These are phyloP conservation scores for Leucozona laternaria DNA, from an alignment of 2,888 invertebrate genomes.

Conservation along the genomic window DNA sequence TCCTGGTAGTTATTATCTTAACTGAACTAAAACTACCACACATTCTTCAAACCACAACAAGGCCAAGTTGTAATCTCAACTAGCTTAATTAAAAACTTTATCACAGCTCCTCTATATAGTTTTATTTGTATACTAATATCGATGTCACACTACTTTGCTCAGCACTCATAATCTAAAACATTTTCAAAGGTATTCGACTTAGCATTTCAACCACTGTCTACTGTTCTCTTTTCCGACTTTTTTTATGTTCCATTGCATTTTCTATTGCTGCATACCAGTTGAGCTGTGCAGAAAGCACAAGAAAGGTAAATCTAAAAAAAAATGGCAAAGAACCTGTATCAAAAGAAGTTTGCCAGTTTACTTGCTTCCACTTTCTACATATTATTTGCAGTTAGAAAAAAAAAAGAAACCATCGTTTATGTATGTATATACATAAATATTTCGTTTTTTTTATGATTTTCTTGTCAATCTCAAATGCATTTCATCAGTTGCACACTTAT, in stretches of 20 bases:
- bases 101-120: not conserved
- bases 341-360: not conserved
- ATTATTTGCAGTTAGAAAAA: constrained; percentile 7
- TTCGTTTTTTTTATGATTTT: not conserved
- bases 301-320: constrained; percentile 1
- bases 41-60: not conserved
- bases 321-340: constrained; percentile 8
- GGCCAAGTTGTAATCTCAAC: not conserved
- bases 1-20: too few relatives aligned
- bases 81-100: not conserved
- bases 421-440: too few relatives aligned
- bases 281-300: not conserved
- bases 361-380: constrained; percentile 33
- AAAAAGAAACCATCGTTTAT: not conserved
- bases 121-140: not conserved
- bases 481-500: not conserved
- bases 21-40: not conserved
- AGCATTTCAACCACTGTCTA: not conserved
- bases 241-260: not conserved
- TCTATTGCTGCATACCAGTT: not conserved
- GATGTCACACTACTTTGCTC: not conserved
- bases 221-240: not conserved
- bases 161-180: not conserved
- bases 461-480: not conserved
- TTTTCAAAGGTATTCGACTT: not conserved